Conservation (phyloP, 2,888 invertebrate genomes). For the Disparrhopalites patrizii region DNA sequence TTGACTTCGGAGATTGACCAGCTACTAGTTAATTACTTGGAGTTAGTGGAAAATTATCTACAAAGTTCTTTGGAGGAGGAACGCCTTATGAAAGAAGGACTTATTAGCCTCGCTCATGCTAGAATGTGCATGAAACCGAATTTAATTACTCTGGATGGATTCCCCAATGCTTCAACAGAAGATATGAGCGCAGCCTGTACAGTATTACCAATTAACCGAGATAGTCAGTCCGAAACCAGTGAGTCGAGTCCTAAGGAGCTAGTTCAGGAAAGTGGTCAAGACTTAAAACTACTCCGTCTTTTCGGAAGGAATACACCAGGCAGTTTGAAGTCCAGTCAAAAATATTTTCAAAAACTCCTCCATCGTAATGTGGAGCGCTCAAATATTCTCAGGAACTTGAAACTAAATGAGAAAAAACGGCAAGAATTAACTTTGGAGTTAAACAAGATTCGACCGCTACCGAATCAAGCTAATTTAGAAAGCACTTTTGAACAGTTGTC, state of each 20-base stretch:
- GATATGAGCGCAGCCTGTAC: conserved; percentile 8
- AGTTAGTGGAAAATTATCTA: conserved; percentile 17
- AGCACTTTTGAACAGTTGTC: too few relatives aligned
- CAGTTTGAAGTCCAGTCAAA: conserved; percentile 21
- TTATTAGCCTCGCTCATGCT: conserved; percentile 22
- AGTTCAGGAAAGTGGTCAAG: not conserved
- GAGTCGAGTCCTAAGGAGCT: not conserved
- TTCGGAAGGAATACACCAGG: conserved; percentile 17
- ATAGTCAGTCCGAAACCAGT: not conserved
- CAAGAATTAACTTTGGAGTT: not conserved
- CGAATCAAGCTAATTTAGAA: too few relatives aligned
- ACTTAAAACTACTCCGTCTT: conserved; percentile 1
- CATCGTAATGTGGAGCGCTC: conserved; percentile 13
- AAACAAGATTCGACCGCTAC: not conserved
- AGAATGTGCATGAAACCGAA: conserved; percentile 25
- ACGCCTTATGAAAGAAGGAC: conserved; percentile 13
- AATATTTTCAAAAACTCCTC: conserved; percentile 6
- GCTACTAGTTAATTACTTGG: conserved; percentile 14
- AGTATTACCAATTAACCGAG: not conserved
- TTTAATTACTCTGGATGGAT: conserved; percentile 11
- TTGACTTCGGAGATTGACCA: too few relatives aligned
- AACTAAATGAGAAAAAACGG: not conserved
- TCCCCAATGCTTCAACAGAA: conserved; percentile 1
- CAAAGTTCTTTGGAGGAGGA: conserved; percentile 18
- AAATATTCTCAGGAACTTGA: conserved; percentile 3